phyloP scores from a whole-genome alignment of 2,797 vertebrate species.

The Acanthis flammea region DNA sequence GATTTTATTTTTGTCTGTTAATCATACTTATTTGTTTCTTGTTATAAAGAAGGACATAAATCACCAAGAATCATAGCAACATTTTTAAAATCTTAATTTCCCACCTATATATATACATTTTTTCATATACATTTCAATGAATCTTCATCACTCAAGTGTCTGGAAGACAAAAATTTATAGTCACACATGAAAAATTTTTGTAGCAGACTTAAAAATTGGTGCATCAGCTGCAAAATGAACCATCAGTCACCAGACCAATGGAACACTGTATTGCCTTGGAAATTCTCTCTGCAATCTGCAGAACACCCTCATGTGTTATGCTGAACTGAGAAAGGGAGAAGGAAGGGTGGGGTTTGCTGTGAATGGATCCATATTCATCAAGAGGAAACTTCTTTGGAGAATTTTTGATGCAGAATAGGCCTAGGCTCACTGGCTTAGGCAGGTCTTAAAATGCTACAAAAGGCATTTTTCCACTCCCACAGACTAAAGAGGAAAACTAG shows the following conservation, averaged over 20 bases:
- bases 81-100: not conserved
- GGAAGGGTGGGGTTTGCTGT: not conserved
- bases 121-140: not conserved
- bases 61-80: not conserved
- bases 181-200: not conserved
- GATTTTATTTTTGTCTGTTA: not conserved
- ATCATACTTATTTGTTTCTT: not conserved
- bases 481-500: not conserved
- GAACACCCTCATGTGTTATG: accelerated
- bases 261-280: not conserved
- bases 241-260: not conserved
- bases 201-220: not conserved
- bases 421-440: not conserved
- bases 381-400: not conserved
- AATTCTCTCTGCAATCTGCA: not conserved
- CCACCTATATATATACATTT: not conserved
- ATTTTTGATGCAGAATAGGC: not conserved
- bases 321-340: not conserved
- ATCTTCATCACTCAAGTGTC: not conserved
- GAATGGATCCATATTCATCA: not conserved
- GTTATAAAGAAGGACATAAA: not conserved
- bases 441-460: not conserved
- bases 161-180: not conserved
- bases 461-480: not conserved
- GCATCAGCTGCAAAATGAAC: not conserved